Evolutionary conservation across 1,140 invertebrate species (phyloP).

Genomic region (Ditylenchus dipsaci): DNA sequence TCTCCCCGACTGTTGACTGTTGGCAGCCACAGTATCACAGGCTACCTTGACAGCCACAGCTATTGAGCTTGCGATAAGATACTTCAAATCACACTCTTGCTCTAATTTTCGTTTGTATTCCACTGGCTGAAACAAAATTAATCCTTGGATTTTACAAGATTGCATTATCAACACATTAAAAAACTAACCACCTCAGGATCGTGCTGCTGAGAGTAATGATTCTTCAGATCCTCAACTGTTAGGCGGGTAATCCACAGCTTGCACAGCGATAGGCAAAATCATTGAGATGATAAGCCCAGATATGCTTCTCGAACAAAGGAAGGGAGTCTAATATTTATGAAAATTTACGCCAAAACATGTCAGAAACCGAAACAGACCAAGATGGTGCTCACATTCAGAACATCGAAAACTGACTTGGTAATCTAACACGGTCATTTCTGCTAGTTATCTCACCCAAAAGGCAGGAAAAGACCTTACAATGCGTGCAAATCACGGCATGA

Average conservation of each 20-base stretch:
- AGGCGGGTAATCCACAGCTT: conserved; percentile 2
- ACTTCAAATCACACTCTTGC: not conserved
- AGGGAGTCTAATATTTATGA: not conserved
- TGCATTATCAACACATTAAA: too few relatives aligned
- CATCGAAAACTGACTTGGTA: not conserved
- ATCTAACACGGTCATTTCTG: not conserved
- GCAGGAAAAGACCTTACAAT: too few relatives aligned
- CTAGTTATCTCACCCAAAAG: not conserved
- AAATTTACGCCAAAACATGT: not conserved
- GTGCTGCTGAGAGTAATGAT: conserved; percentile 7
- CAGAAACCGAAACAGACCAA: not conserved
- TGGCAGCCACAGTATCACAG: not conserved
- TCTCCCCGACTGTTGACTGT: too few relatives aligned
- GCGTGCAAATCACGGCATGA: too few relatives aligned
- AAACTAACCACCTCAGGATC: conserved; percentile 2
- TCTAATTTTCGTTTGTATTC: conserved; percentile 10
- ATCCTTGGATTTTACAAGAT: too few relatives aligned
- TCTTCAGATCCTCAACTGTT: not conserved
- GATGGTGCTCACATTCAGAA: not conserved
- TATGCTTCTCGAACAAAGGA: conserved; percentile 1
- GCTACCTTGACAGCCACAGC: conserved; percentile 2
- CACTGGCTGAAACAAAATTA: conserved; percentile 5
- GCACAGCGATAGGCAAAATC: conserved; percentile 13
- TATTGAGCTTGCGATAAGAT: conserved; percentile 1
- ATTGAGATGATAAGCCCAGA: conserved; percentile 4